Percentiles rank a stretch among this genome's conserved stretches.
These are phyloP conservation scores for Euclidia mi DNA, from an alignment of 2,888 invertebrate genomes.

Conservation along the genomic window DNA sequence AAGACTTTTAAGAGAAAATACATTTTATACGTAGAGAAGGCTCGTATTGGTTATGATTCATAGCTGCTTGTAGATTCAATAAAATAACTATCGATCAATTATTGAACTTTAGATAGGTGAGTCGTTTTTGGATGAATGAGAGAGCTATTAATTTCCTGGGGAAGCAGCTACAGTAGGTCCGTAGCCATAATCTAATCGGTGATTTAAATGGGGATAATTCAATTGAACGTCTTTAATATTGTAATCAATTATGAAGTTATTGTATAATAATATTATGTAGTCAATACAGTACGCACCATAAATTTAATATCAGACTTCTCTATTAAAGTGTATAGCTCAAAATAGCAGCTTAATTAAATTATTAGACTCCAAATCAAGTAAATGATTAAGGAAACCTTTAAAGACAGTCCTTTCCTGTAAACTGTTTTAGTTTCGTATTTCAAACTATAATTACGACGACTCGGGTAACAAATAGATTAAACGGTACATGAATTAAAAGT, in stretches of 20 bases:
- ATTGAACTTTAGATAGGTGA: background rate
- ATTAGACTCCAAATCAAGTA: background rate
- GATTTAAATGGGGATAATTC: too few relatives aligned
- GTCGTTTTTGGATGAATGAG: background rate
- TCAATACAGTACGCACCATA: too few relatives aligned
- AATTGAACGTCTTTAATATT: too few relatives aligned
- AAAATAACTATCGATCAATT: background rate
- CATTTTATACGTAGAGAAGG: background rate
- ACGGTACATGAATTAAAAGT: too few relatives aligned
- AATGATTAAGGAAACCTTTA: conserved; percentile 4
- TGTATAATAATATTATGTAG: too few relatives aligned
- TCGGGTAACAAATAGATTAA: too few relatives aligned
- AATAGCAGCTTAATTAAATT: too few relatives aligned
- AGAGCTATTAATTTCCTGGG: background rate
- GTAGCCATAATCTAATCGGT: too few relatives aligned
- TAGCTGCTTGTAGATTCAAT: background rate
- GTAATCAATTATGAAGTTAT: too few relatives aligned
- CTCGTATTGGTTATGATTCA: background rate
- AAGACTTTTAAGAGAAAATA: background rate
- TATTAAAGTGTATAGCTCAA: too few relatives aligned
- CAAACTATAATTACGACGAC: background rate
- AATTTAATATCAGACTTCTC: too few relatives aligned
- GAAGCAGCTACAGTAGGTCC: background rate
- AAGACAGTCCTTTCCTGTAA: background rate
- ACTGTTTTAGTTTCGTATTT: background rate